Percentiles rank a stretch among this genome's conserved stretches.
These are phyloP conservation scores for Drosophila watanabei DNA, from an alignment of 1,140 invertebrate species.

Conservation along the genomic window DNA sequence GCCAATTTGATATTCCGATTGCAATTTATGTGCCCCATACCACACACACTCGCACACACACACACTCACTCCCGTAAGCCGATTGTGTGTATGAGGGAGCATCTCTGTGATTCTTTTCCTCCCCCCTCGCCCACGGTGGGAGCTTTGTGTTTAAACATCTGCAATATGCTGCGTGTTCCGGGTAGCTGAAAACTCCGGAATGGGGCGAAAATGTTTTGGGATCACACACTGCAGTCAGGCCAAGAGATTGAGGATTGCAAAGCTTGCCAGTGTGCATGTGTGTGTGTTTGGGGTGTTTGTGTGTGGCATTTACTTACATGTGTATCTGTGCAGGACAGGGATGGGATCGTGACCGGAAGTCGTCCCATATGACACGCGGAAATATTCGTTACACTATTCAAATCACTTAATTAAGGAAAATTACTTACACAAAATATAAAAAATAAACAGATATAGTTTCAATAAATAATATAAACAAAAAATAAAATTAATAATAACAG, in stretches of 20 bases:
- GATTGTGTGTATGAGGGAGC: conserved; percentile 34
- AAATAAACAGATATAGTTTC: too few relatives aligned
- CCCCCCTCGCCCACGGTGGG: background rate
- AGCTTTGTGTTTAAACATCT: conserved; percentile 75
- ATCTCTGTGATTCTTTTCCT: conserved; percentile 73
- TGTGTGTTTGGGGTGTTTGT: conserved; percentile 1
- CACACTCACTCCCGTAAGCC: conserved; percentile 21
- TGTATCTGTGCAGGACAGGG: conserved; percentile 4
- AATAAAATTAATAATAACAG: too few relatives aligned
- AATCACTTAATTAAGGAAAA: background rate
- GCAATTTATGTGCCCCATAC: conserved; percentile 74
- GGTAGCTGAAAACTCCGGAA: conserved; percentile 23
- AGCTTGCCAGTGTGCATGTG: background rate
- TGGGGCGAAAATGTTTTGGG: conserved; percentile 43
- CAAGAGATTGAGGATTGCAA: conserved; percentile 2
- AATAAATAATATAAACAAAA: too few relatives aligned
- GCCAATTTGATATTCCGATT: conserved; percentile 84
- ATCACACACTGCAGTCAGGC: conserved; percentile 69
- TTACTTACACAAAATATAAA: background rate
- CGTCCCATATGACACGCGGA: too few relatives aligned
- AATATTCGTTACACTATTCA: background rate
- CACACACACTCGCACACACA: conserved; percentile 15
- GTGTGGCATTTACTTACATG: background rate
- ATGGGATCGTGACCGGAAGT: conserved; percentile 4
- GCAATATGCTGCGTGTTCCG: conserved; percentile 74